These are phyloP conservation scores for Incurvaria masculella DNA, from an alignment of 2,888 invertebrate species.

Conservation along the genomic window DNA sequence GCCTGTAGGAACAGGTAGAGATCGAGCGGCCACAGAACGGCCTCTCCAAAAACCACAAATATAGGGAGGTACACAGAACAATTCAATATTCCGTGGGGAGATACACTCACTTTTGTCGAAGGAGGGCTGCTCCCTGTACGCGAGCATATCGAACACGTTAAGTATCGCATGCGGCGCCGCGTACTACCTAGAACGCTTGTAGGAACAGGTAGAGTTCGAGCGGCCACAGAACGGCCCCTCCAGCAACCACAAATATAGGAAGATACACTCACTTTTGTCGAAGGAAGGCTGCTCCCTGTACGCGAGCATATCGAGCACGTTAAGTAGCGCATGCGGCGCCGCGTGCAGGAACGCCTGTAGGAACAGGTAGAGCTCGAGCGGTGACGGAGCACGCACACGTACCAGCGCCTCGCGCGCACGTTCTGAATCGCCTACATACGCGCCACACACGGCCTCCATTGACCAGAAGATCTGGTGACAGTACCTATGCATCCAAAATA, in stretches of 20 bases:
- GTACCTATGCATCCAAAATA: too few relatives aligned
- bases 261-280: conserved; percentile 63
- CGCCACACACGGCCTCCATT: conserved; percentile 63
- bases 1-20: conserved; percentile 75
- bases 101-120: conserved; percentile 63
- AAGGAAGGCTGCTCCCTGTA: conserved; percentile 52
- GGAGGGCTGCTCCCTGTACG: conserved; percentile 52
- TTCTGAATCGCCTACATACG: conserved; percentile 48
- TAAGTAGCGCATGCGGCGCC: conserved; percentile 65
- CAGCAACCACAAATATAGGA: too few relatives aligned
- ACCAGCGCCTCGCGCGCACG: conserved; percentile 59
- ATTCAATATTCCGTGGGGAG: too few relatives aligned
- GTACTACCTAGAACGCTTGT: conserved; percentile 74
- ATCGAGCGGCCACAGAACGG: too few relatives aligned
- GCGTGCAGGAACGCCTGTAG: conserved; percentile 76
- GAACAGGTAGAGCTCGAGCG: conserved; percentile 73
- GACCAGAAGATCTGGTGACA: conserved; percentile 73
- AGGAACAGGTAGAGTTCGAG: conserved; percentile 74
- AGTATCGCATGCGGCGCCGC: conserved; percentile 69
- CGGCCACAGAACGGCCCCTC: too few relatives aligned
- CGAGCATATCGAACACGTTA: conserved; percentile 55
- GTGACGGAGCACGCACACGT: conserved; percentile 60
- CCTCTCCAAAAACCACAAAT: too few relatives aligned
- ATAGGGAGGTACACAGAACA: too few relatives aligned
- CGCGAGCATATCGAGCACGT: conserved; percentile 56